Evolutionary conservation across 1,140 invertebrate genomes (phyloP).

Genomic region (Linepithema humile): DNA sequence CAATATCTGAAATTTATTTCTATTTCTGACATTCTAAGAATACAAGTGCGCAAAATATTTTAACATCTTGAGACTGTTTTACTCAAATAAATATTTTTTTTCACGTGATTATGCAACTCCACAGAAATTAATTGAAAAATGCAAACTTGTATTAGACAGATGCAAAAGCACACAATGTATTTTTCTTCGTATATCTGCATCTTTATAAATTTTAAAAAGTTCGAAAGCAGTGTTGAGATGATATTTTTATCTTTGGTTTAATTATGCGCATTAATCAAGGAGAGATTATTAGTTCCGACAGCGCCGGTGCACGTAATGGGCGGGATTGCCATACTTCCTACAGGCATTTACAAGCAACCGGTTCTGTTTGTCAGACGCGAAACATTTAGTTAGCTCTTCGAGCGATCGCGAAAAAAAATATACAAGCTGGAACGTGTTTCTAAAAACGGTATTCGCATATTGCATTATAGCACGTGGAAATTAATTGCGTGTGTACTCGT

Average conservation of each 20-base stretch:
- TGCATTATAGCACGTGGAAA: not conserved
- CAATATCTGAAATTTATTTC: not conserved
- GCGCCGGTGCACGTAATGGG: not conserved
- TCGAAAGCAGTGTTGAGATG: no score
- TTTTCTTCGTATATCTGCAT: no score
- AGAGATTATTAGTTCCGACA: not conserved
- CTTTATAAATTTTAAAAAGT: no score
- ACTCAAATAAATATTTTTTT: no score
- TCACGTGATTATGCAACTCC: no score
- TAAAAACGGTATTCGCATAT: not conserved
- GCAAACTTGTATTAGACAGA: not conserved
- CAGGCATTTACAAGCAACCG: not conserved
- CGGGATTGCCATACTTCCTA: slow-evolving; percentile 2
- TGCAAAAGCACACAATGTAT: no score
- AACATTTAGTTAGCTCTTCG: not conserved
- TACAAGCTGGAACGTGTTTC: not conserved
- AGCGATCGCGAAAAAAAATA: not conserved
- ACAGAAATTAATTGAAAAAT: not conserved
- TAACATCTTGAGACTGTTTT: not conserved
- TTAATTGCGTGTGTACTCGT: not conserved
- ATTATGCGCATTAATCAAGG: not conserved
- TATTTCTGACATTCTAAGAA: not conserved
- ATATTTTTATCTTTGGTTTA: not conserved
- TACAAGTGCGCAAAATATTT: not conserved
- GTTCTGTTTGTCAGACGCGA: not conserved